Conservation (phyloP, 2,888 invertebrate genomes). For the Chrysolina haemoptera region DNA sequence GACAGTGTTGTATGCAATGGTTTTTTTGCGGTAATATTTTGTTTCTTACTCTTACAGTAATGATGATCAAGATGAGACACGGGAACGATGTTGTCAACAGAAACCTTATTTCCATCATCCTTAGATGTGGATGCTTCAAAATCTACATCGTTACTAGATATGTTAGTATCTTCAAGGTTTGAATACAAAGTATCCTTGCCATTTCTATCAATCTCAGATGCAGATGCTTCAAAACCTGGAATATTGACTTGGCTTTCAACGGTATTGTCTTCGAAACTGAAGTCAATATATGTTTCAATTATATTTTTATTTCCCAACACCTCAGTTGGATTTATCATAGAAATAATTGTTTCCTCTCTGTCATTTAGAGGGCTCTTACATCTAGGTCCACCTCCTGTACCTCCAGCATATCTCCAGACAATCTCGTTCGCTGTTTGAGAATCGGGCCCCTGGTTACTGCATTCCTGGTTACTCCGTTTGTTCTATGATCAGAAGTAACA, state of each 20-base stretch:
- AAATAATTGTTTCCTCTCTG: neutral
- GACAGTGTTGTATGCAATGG: too few species aligned
- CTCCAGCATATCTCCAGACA: neutral
- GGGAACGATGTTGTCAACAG: neutral
- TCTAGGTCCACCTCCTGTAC: neutral
- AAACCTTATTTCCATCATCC: neutral
- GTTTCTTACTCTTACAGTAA: neutral
- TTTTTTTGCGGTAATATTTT: conserved; percentile 9
- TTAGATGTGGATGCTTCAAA: conserved; percentile 1
- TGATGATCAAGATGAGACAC: neutral
- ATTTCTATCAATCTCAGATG: neutral
- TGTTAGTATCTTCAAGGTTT: conserved; percentile 6
- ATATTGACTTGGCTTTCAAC: neutral
- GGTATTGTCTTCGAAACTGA: conserved; percentile 7
- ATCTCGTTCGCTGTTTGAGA: too few species aligned
- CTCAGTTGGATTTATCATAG: neutral
- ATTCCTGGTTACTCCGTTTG: too few species aligned
- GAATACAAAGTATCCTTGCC: neutral
- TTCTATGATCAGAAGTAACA: too few species aligned
- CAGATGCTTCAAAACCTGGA: neutral
- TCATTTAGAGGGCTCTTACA: neutral
- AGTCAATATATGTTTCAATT: neutral
- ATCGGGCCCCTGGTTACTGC: too few species aligned
- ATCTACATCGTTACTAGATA: neutral
- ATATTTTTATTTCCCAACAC: neutral